These are phyloP conservation scores for Sternotherus odoratus DNA, from an alignment of 2,797 vertebrate genomes.

Conservation along the genomic window DNA sequence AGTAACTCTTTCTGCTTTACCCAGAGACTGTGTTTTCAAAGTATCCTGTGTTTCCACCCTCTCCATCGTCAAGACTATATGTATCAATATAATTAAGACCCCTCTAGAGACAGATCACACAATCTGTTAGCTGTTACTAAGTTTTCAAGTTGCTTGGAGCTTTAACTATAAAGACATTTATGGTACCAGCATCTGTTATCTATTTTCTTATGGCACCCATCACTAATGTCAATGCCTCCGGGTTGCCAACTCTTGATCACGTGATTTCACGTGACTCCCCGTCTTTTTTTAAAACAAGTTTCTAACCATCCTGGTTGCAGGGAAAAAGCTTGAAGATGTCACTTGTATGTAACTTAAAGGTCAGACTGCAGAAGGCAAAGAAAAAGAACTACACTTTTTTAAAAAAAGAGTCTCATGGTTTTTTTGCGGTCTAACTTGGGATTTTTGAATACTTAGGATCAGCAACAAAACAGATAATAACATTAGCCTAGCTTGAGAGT, in stretches of 20 bases:
- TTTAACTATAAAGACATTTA: neutral
- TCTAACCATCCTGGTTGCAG: neutral
- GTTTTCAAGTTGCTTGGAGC: rapidly evolving
- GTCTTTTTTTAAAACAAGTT: neutral
- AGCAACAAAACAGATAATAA: neutral
- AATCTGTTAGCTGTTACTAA: rapidly evolving
- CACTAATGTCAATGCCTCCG: neutral
- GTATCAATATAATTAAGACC: neutral
- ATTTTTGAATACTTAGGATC: neutral
- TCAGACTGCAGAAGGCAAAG: neutral
- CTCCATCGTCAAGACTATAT: neutral
- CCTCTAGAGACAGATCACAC: neutral
- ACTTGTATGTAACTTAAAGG: neutral
- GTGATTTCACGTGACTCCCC: neutral
- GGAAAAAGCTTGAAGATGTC: neutral
- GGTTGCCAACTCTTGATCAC: neutral
- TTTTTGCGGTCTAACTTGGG: neutral
- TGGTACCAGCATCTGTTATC: neutral
- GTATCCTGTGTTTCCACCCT: neutral
- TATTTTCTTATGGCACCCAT: neutral
- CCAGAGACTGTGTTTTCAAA: neutral
- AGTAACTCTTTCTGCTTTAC: neutral
- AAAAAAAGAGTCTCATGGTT: neutral
- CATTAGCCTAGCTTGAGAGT: neutral
- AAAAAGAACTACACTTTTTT: neutral